A percentile compares a stretch with the other conserved stretches of the same genome.
Conservation (phyloP, 2,797 vertebrate species). For the Miichthys miiuy region DNA sequence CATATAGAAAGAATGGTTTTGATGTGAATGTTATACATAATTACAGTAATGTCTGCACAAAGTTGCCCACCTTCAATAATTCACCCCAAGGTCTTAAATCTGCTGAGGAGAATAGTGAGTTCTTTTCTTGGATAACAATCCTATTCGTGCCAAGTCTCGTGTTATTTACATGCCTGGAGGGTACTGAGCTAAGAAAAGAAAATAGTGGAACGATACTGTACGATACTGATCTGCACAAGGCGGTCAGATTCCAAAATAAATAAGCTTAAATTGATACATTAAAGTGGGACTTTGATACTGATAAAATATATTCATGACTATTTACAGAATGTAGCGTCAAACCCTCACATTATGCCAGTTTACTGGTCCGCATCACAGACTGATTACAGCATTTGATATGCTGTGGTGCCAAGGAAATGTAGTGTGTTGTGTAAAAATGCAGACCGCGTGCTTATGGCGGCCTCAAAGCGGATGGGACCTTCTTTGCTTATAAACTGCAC, state of each 20-base stretch:
- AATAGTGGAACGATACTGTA: slow-evolving; percentile 37
- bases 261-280: slow-evolving; percentile 19
- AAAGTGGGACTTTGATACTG: slow-evolving; percentile 33
- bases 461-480: slow-evolving; percentile 48
- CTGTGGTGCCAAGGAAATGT: slow-evolving; percentile 62
- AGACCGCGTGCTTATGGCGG: slow-evolving; percentile 39
- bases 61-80: not conserved
- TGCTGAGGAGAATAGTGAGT: slow-evolving; percentile 25
- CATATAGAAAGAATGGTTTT: not conserved
- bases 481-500: slow-evolving; percentile 45
- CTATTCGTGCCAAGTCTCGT: slow-evolving; percentile 27
- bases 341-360: slow-evolving; percentile 38
- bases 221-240: slow-evolving; percentile 29
- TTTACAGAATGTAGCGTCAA: slow-evolving; percentile 38
- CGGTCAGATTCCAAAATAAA: slow-evolving; percentile 36
- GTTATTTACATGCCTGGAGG: slow-evolving; percentile 51
- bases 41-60: slow-evolving; percentile 10
- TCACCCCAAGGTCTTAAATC: slow-evolving; percentile 11
- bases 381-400: slow-evolving; percentile 59
- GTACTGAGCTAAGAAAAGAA: slow-evolving; percentile 44
- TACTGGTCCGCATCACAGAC: slow-evolving; percentile 41
- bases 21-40: slow-evolving; percentile 4
- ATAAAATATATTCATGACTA: slow-evolving; percentile 28
- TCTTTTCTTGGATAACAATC: slow-evolving; percentile 25
- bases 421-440: slow-evolving; percentile 59